Conservation (phyloP, 1,140 invertebrate genomes). For the Eueides isabella region DNA sequence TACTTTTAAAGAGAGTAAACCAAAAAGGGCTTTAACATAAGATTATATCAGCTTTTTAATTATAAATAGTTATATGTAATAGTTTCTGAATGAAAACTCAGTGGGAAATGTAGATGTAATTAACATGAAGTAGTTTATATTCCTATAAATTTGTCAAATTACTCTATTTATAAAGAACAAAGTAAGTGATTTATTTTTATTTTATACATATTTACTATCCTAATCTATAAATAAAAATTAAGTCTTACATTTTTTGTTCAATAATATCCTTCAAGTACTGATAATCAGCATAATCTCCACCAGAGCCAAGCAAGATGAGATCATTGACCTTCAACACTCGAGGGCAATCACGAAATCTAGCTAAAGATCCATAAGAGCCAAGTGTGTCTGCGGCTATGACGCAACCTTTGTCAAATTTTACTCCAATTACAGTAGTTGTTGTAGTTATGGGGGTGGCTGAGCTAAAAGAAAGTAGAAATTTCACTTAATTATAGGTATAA, state of each 20-base stretch:
- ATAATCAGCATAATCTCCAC: constrained; percentile 97
- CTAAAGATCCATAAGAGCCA: constrained; percentile 95
- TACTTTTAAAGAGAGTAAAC: too few relatives aligned
- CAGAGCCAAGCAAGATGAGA: constrained; percentile 92
- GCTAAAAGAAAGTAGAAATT: constrained; percentile 45
- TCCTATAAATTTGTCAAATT: too few relatives aligned
- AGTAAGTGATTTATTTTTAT: too few relatives aligned
- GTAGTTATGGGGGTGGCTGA: constrained; percentile 92
- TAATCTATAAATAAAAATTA: constrained; percentile 59
- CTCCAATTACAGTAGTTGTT: constrained; percentile 95
- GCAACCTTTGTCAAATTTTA: constrained; percentile 85
- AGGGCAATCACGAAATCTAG: constrained; percentile 91
- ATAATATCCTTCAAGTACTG: constrained; percentile 94
- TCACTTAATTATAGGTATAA: background rate
- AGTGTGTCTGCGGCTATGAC: constrained; percentile 95
- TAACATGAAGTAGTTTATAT: too few relatives aligned
- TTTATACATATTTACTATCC: too few relatives aligned
- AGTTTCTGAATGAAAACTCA: too few relatives aligned
- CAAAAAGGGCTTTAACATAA: too few relatives aligned
- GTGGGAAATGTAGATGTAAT: too few relatives aligned
- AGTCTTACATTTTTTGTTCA: constrained; percentile 94
- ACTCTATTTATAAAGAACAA: too few relatives aligned
- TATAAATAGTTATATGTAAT: too few relatives aligned
- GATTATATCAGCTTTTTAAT: too few relatives aligned
- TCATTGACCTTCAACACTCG: constrained; percentile 95